Base-by-base conservation (phyloP, 2,797 vertebrate species). In the Tinamus major region DNA sequence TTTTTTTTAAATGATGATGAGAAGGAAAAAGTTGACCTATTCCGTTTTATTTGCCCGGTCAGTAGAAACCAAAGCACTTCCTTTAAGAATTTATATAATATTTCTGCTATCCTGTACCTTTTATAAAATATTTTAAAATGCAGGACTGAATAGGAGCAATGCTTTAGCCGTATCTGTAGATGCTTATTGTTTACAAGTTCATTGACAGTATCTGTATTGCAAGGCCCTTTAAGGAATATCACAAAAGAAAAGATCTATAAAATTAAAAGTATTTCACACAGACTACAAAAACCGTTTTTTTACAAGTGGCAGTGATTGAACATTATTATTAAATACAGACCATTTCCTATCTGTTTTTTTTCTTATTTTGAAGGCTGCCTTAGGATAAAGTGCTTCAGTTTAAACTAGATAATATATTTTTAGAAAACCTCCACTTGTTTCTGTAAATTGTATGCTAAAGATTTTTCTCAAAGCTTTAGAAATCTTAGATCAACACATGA, bases 311-410 rank as follows among this genome's bases (percentile, higher is more conserved):
- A 76, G 24, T 17, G 27, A 51, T 14, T 69, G 29, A 92, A 71
- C 19, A 2, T 37, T 65, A 61, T 33, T 46, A 16, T 56, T 79
- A 49, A 77, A 91, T 92, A 62, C 18, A 0, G 17, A 61, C 64
- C 27, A 23, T 56, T 75, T 67, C 15, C 72, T 80, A 26, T n/a
- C 12, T 26, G 1, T 0, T 55, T 65, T 74, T 74, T 14, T 4
- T 14, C 42, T 84, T 69, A 27, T 83, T 84, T 80, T 67, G 63
- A 91, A 87, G 65, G 46, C 26, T 80, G 31, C 51, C 79, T 85
- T 79, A 78, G 31, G 35, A 85, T 63, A 79, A 85, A 67, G 55
- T 58, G 15, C 46, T 87, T 93, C 76, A 49, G 81, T 87, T 83
- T 65, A 91, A 91, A 69, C 23, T 5, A 46, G 39, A 27, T 29